Evolutionary conservation across 2,113 vertebrate genomes (phyloP).

Genomic region (Theristicus caerulescens): DNA sequence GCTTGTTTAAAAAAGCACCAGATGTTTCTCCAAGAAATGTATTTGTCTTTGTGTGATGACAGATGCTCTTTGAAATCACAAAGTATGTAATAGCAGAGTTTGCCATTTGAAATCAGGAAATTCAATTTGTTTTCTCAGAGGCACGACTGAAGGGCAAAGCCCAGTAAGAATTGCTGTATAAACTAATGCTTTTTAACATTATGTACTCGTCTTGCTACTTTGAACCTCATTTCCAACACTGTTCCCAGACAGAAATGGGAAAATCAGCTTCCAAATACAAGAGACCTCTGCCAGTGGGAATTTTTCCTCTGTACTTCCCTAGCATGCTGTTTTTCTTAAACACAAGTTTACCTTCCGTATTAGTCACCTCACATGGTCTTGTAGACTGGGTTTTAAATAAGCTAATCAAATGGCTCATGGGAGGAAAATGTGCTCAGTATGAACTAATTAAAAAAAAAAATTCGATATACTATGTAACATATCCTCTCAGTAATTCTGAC

Average conservation of each 20-base stretch:
- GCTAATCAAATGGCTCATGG: not conserved
- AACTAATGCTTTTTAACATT: constrained; percentile 44
- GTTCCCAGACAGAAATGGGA: not conserved
- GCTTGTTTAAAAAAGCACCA: constrained; percentile 80
- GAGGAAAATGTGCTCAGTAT: not conserved
- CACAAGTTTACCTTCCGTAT: not conserved
- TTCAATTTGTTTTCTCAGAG: constrained; percentile 73
- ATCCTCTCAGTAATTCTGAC: not conserved
- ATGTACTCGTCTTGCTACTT: constrained; percentile 29
- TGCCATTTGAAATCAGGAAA: constrained; percentile 78
- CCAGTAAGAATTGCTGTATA: constrained; percentile 48
- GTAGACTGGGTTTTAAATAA: not conserved
- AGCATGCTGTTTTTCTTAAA: not conserved
- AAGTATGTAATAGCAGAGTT: constrained; percentile 78
- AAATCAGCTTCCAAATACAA: constrained; percentile 3
- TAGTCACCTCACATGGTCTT: not conserved
- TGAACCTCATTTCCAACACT: constrained; percentile 28
- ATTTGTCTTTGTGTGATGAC: constrained; percentile 81
- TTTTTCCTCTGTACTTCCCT: not conserved
- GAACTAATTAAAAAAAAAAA: not conserved
- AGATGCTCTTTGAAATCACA: constrained; percentile 81
- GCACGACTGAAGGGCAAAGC: constrained; percentile 64
- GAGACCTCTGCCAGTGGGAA: not conserved
- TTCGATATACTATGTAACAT: not conserved
- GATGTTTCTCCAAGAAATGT: constrained; percentile 79